phyloP scores from a whole-genome alignment of 2,113 vertebrate genomes.

The Podocnemis expansa region DNA sequence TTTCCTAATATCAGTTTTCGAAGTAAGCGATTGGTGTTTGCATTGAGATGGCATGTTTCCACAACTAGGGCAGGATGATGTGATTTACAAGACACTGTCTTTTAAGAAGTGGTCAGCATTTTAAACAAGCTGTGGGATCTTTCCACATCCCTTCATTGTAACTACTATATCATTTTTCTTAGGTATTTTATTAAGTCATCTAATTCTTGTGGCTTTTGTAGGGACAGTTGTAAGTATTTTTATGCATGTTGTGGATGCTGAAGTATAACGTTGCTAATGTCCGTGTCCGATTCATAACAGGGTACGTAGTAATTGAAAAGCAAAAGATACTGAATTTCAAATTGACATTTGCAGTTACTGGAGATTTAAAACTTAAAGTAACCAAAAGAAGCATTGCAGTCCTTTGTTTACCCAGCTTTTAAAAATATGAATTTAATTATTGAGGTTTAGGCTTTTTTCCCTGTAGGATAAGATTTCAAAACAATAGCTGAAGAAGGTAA shows the following conservation, averaged over 20 bases:
- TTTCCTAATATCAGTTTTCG: neutral
- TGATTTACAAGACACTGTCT: neutral
- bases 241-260: neutral
- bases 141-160: neutral
- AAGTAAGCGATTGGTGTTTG: neutral
- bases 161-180: neutral
- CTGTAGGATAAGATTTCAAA: neutral
- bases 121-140: neutral
- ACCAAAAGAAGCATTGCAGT: neutral
- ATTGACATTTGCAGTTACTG: neutral
- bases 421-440: neutral
- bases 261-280: neutral
- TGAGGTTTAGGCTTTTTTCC: neutral
- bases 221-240: neutral
- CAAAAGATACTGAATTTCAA: neutral
- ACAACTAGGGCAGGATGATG: neutral
- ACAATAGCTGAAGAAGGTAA: neutral
- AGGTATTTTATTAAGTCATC: neutral
- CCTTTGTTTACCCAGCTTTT: neutral
- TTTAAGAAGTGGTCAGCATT: no score
- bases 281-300: neutral
- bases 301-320: neutral
- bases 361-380: slow-evolving; percentile 10
- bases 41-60: neutral
- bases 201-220: neutral